These are phyloP conservation scores for Phlogophora meticulosa DNA, from an alignment of 2,888 invertebrate genomes.

Conservation along the genomic window DNA sequence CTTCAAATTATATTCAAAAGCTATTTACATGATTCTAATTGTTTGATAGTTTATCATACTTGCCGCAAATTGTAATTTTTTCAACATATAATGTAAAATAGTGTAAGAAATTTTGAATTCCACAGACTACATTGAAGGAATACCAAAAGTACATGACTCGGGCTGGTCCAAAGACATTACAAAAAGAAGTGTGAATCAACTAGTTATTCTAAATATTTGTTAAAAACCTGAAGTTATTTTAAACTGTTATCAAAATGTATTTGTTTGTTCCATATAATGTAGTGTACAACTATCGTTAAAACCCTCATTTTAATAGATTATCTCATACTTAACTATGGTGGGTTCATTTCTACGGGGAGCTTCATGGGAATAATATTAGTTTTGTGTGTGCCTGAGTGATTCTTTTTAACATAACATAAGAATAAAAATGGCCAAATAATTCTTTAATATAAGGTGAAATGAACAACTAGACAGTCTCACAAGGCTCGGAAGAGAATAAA, in stretches of 20 bases:
- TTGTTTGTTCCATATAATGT: conserved; percentile 40
- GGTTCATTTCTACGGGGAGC: conserved; percentile 14
- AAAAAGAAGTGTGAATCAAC: conserved; percentile 45
- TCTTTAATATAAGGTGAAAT: conserved; percentile 37
- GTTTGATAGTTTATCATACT: too few species aligned
- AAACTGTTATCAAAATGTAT: conserved; percentile 41
- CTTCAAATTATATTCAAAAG: too few species aligned
- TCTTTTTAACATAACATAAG: conserved; percentile 47
- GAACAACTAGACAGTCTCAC: conserved; percentile 25
- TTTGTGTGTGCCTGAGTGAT: conserved; percentile 49
- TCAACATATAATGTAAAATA: too few species aligned
- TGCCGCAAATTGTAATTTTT: too few species aligned
- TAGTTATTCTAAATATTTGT: conserved; percentile 40
- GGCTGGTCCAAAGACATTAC: conserved; percentile 62
- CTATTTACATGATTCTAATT: too few species aligned
- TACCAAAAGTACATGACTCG: conserved; percentile 37
- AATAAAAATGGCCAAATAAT: conserved; percentile 65
- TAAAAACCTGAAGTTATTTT: conserved; percentile 38
- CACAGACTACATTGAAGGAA: neutral
- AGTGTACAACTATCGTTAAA: conserved; percentile 49
- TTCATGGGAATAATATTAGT: conserved; percentile 42
- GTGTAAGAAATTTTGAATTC: too few species aligned
- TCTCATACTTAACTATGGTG: conserved; percentile 23
- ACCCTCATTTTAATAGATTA: conserved; percentile 33
- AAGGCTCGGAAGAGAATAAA: conserved; percentile 23